Evolutionary conservation across 2,888 invertebrate genomes (phyloP).

Genomic region (Cacoxenus indagator): DNA sequence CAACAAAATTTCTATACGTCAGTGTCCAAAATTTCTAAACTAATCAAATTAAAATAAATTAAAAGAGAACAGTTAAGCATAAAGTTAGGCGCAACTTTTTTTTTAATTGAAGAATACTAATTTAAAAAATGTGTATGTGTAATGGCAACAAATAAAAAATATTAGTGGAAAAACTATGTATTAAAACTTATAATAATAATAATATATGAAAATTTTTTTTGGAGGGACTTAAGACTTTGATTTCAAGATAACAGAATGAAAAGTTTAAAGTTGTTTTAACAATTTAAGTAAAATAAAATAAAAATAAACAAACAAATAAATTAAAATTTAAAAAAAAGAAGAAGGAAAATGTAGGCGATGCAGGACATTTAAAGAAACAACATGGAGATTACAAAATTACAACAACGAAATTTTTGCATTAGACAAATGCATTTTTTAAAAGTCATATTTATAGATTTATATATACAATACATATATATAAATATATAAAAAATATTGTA

Average conservation of each 20-base stretch:
- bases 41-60: neutral
- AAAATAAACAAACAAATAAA: conserved; percentile 30
- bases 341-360: conserved; percentile 43
- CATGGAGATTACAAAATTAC: conserved; percentile 57
- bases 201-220: conserved; percentile 34
- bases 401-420: conserved; percentile 64
- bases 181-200: conserved; percentile 21
- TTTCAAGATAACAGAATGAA: conserved; percentile 38
- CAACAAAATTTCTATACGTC: neutral
- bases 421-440: conserved; percentile 58
- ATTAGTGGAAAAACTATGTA: conserved; percentile 31
- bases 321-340: conserved; percentile 20
- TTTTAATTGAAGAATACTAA: neutral
- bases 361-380: conserved; percentile 59
- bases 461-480: conserved; percentile 34
- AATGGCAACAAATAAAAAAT: conserved; percentile 33
- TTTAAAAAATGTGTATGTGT: conserved; percentile 1
- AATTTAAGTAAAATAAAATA: conserved; percentile 9
- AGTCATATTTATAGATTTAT: conserved; percentile 50
- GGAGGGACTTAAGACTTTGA: conserved; percentile 71
- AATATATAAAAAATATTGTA: conserved; percentile 35
- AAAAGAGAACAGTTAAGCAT: neutral
- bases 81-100: conserved; percentile 8
- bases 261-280: neutral
- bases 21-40: neutral